Evolutionary conservation across 2,113 vertebrate genomes (phyloP).

Genomic region (Arothron firmamentum): DNA sequence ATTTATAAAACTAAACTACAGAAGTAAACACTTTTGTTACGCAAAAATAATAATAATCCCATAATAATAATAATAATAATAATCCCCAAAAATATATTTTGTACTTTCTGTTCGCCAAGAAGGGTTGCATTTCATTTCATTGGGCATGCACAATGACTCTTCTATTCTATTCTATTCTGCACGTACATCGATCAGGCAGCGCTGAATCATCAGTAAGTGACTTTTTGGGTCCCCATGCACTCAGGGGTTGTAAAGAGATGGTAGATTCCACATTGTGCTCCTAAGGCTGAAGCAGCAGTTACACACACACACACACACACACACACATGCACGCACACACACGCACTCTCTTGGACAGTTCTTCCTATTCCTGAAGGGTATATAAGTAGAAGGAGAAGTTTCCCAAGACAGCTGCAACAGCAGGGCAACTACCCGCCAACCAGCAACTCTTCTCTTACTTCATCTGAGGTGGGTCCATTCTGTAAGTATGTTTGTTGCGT

Average conservation of each 20-base stretch:
- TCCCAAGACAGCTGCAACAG: slow-evolving; percentile 14
- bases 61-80: no score
- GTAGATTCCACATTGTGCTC: slow-evolving; percentile 66
- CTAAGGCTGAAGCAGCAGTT: slow-evolving; percentile 34
- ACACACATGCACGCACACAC: slow-evolving; percentile 17
- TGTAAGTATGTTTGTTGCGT: not conserved
- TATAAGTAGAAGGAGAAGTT: slow-evolving; percentile 57
- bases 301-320: slow-evolving; percentile 7
- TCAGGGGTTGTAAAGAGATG: slow-evolving; percentile 45
- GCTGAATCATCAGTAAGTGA: not conserved
- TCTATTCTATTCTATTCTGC: not conserved
- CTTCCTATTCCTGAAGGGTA: slow-evolving; percentile 29
- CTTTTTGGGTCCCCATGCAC: slow-evolving; percentile 13
- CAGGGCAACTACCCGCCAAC: slow-evolving; percentile 32
- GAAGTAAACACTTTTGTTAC: no score
- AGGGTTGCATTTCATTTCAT: no score
- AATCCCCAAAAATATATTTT: no score
- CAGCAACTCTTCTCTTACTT: slow-evolving; percentile 30
- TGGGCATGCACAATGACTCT: no score
- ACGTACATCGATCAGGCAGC: not conserved
- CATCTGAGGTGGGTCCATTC: slow-evolving; percentile 22
- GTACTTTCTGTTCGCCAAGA: no score
- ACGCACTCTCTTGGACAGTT: slow-evolving; percentile 4
- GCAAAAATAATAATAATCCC: no score
- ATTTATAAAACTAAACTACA: no score